A percentile compares a stretch with the other conserved stretches of the same genome.
phyloP scores from a whole-genome alignment of 92 coral and sea anemone species.

The Palythoa heliodiscus region DNA sequence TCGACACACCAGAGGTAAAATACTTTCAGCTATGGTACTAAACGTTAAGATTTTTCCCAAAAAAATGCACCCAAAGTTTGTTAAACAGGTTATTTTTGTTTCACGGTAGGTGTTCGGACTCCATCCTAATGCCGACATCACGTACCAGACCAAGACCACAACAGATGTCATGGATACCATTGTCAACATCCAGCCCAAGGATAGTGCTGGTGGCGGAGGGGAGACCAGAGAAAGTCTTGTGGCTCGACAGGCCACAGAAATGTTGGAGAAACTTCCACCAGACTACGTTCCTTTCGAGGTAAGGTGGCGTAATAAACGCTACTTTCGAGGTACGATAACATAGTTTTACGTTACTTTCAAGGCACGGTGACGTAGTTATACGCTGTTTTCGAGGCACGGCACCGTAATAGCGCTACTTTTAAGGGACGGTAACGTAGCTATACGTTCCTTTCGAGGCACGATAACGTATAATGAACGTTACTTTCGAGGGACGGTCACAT shows the following conservation, averaged over 20 bases:
- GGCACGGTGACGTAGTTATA: too few species aligned
- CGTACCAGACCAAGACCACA: slow-evolving; percentile 98
- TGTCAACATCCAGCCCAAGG: slow-evolving; percentile 97
- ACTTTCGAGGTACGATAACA: too few species aligned
- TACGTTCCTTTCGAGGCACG: too few species aligned
- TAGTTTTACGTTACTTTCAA: too few species aligned
- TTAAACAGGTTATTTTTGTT: too few species aligned
- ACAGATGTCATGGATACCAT: slow-evolving; percentile 95
- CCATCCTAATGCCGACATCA: slow-evolving; percentile 96
- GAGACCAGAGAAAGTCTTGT: slow-evolving; percentile 97
- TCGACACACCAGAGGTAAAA: slow-evolving; percentile 95
- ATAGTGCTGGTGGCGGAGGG: slow-evolving; percentile 97
- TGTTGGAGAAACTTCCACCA: slow-evolving; percentile 95
- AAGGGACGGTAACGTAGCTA: too few species aligned
- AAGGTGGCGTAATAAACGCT: background rate
- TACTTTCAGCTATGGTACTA: background rate
- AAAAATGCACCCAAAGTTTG: too few species aligned
- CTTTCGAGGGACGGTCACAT: too few species aligned
- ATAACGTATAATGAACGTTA: too few species aligned
- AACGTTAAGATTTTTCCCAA: too few species aligned
- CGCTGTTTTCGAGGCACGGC: too few species aligned
- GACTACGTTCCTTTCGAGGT: slow-evolving; percentile 97
- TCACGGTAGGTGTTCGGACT: slow-evolving; percentile 90
- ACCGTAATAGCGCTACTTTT: too few species aligned
- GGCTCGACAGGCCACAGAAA: slow-evolving; percentile 90